These are phyloP conservation scores for Agelaius tricolor DNA, from an alignment of 2,113 vertebrate species.

Conservation along the genomic window DNA sequence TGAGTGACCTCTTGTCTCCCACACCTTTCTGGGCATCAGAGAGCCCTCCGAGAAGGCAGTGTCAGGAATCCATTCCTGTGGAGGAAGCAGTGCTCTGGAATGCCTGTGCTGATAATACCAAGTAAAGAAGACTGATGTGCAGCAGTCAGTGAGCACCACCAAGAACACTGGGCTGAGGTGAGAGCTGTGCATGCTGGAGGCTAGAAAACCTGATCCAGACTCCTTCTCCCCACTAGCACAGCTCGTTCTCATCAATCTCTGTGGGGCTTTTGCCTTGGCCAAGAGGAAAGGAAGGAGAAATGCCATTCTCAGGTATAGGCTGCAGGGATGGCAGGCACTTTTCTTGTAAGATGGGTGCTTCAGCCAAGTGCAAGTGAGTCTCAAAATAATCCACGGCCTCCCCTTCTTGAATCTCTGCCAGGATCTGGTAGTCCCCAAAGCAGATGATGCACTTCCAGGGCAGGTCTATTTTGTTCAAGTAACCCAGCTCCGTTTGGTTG, in stretches of 20 bases:
- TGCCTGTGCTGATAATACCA: background rate
- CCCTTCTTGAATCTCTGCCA: conserved; percentile 79
- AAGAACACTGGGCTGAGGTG: background rate
- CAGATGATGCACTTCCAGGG: conserved; percentile 79
- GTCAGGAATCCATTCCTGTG: background rate
- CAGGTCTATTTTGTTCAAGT: conserved; percentile 84
- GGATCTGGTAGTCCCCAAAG: conserved; percentile 87
- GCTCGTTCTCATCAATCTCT: conserved; percentile 77
- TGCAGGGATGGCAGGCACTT: conserved; percentile 9
- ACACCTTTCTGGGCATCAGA: background rate
- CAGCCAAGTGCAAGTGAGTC: conserved; percentile 77
- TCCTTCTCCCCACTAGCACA: background rate
- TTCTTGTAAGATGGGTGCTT: conserved; percentile 77
- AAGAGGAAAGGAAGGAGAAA: background rate
- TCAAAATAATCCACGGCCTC: conserved; percentile 83
- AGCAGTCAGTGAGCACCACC: background rate
- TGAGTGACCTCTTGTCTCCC: background rate
- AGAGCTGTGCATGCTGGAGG: accelerated
- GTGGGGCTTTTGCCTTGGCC: conserved; percentile 23
- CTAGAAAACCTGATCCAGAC: background rate
- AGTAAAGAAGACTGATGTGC: background rate
- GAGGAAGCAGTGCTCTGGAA: background rate
- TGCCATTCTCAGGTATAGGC: conserved; percentile 26
- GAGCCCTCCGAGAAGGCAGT: background rate
- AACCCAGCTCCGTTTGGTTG: conserved; percentile 72